Conservation (phyloP, 1,140 invertebrate species). For the Fopius arisanus region DNA sequence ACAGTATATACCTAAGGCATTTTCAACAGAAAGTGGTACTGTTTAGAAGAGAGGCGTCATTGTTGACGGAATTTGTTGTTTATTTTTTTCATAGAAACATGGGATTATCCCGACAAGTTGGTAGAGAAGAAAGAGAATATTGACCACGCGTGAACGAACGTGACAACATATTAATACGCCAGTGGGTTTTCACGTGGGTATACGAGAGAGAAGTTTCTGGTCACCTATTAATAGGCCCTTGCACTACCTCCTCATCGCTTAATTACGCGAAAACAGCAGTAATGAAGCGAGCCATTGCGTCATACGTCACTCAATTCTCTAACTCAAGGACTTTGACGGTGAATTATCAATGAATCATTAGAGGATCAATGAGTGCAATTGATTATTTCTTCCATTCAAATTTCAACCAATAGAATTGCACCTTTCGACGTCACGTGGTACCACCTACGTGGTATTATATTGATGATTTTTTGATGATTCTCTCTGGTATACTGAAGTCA, state of each 20-base stretch:
- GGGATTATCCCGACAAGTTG: too few species aligned
- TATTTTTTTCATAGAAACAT: too few species aligned
- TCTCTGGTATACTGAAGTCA: too few species aligned
- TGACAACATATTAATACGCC: background rate
- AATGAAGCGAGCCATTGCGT: conserved; percentile 33
- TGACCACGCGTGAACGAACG: conserved; percentile 1
- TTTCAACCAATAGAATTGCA: too few species aligned
- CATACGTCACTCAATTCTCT: background rate
- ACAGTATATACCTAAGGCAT: background rate
- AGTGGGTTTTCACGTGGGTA: background rate
- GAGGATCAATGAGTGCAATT: too few species aligned
- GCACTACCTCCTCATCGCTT: conserved; percentile 21
- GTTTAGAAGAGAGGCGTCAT: background rate
- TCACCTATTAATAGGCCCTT: conserved; percentile 29
- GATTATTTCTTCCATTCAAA: too few species aligned
- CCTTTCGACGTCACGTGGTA: too few species aligned
- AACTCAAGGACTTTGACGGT: background rate
- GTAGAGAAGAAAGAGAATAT: background rate
- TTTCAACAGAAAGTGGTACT: background rate
- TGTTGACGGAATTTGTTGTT: background rate
- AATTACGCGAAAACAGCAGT: conserved; percentile 44
- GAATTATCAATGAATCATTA: too few species aligned
- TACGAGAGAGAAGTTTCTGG: background rate
- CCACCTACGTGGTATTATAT: too few species aligned
- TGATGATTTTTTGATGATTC: too few species aligned